Conservation (phyloP, 2,888 invertebrate species). For the Cerastis rubricosa region DNA sequence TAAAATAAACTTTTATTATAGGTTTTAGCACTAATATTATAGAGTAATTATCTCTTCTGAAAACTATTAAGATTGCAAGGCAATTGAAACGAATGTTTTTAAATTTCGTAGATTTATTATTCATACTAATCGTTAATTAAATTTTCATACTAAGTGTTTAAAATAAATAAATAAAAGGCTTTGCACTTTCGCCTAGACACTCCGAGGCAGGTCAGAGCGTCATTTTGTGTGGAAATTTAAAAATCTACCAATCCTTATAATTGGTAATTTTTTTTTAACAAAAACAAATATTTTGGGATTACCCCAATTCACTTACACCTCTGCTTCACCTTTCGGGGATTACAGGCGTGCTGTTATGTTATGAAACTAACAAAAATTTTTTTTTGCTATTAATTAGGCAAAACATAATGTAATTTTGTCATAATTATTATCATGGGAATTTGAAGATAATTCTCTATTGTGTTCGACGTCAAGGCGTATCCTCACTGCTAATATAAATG, state of each 20-base stretch:
- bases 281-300: too few species aligned
- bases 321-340: neutral
- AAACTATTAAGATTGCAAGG: neutral
- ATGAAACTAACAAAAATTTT: neutral
- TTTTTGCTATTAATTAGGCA: neutral
- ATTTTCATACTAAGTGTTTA: neutral
- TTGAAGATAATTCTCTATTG: neutral
- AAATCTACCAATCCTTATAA: too few species aligned
- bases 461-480: neutral
- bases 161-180: neutral
- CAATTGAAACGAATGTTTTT: neutral
- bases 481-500: neutral
- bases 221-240: too few species aligned
- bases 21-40: too few species aligned
- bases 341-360: neutral
- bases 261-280: too few species aligned
- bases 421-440: neutral
- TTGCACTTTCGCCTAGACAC: too few species aligned
- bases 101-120: neutral
- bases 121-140: neutral
- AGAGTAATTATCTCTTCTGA: too few species aligned
- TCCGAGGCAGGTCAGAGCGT: too few species aligned
- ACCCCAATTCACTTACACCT: neutral
- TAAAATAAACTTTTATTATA: conserved; percentile 16
- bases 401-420: neutral